Base-by-base conservation (phyloP, 2,113 vertebrate genomes). In the Oceanodroma tethys region DNA sequence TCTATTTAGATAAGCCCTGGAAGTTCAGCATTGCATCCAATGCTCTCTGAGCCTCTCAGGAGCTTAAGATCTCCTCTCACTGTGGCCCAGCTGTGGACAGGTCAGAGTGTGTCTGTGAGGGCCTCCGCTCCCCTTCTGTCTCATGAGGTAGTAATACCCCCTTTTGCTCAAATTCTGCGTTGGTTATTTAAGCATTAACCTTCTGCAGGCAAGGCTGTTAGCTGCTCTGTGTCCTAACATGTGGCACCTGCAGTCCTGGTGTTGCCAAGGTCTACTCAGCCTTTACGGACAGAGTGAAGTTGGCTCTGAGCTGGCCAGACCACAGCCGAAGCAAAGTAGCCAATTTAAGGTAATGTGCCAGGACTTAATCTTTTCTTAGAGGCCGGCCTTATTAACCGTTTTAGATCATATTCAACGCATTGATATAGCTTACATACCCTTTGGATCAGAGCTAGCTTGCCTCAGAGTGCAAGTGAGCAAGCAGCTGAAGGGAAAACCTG, bases 1-100 rank as follows among this genome's bases (percentile, higher is more conserved):
- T 78, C 94, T 68, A 83, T 93, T 97, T 95, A 94, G 72, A 42
- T 80, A 90, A 93, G 58, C 29, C n/a, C 26, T 90, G 34, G 58
- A 87, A 94, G 65, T 84, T 76, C 73, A 65, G 30, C 63, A 89
- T n/a, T 78, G 36, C 43, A 93, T 60, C 52, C 50, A 86, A 29
- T 50, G 32, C 8, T 47, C 55, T 53, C 72, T 62, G 73, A 90
- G 48, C 30, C 40, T 68, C 65, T 80, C 78, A 66, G 53, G 36
- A 87, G 25, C 40, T 82, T 34, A 78, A 87, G 32, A 53, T 66
- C 38, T 88, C 56, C 50, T 55, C 52, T 50, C 9, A 30, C 32
- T 16, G 11, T 27, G 62, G n/a, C 47, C 34, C 66, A 82, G 60
- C 20, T 79, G 29, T 17, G 25, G 86, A 53, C 66, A 82, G 47